Evolutionary conservation across 2,113 vertebrate species (phyloP).

Genomic region (Cyphomyrus discorhynchus): DNA sequence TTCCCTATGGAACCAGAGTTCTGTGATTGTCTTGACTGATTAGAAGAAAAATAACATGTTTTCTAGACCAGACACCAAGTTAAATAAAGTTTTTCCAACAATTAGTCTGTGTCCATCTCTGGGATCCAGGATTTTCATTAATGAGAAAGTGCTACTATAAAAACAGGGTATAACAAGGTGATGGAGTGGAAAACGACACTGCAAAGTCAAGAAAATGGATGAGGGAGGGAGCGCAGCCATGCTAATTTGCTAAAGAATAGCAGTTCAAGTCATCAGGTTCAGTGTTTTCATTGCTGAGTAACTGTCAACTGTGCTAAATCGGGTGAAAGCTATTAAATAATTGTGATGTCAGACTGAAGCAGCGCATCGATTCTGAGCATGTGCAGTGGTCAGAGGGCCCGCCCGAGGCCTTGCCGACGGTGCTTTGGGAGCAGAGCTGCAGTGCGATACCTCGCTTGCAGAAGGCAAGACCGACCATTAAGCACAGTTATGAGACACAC

Average conservation of each 20-base stretch:
- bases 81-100: not conserved
- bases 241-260: not conserved
- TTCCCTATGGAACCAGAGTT: not conserved
- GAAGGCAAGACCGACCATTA: not conserved
- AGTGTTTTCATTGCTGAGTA: not conserved
- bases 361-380: not conserved
- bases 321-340: not conserved
- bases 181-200: not conserved
- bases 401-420: not conserved
- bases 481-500: not conserved
- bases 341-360: not conserved
- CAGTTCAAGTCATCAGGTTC: not conserved
- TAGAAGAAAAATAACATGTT: not conserved
- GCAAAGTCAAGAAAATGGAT: not conserved
- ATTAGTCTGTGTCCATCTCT: not conserved
- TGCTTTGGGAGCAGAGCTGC: not conserved
- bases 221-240: not conserved
- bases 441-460: not conserved
- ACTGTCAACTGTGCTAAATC: not conserved
- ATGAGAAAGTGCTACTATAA: not conserved
- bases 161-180: not conserved
- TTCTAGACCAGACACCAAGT: not conserved
- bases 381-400: not conserved
- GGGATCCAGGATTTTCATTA: not conserved
- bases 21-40: not conserved